Evolutionary conservation across 2,888 invertebrate genomes (phyloP), one percentile per base, ranked within the genome.

Genomic region (Copidosoma aretas): DNA sequence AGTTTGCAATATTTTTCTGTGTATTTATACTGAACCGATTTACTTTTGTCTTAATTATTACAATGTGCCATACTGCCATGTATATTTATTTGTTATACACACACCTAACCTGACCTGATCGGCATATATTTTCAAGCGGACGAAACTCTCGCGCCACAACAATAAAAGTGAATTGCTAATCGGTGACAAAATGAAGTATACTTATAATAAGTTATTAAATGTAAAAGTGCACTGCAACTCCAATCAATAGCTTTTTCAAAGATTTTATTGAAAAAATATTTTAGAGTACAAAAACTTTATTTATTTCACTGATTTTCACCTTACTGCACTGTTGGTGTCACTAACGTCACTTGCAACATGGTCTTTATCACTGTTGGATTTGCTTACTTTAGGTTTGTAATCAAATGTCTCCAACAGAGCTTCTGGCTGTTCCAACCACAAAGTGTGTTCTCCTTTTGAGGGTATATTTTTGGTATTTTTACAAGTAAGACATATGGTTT

Each of bases 381-480:
- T 32, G 3, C 8, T 32, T 32, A 32, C 4, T 32, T 32, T 32
- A 8, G 32, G 32, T 32, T 74, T 72, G 76, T 85, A 86, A 77
- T 86, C 82, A 63, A 85, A 77, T 49, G 84, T 80, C 80, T 88
- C 86, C 53, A 86, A 77, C 22, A 87, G 77, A 51, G 88, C 85
- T 74, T 88, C 86, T 0, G 84, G 81, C 72, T 84, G 85, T 62
- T 89, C 87, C 0, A 84, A 73, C 89, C 89, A 89, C 17, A 88
- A 74, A 75, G 81, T 84, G 67, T 87, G 84, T 63, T 80, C 81
- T 61, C 80, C 64, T 77, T 81, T 0, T 79, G 79, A 25, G 81
- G 81, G 78, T 84, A 86, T 61, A 75, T 79, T 78, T 84, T 86
- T 70, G 4, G 71, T 67, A 8, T 77, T 78, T 22, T 77, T 74